phyloP scores from a whole-genome alignment of 2,113 vertebrate species.

The Melanerpes formicivorus region DNA sequence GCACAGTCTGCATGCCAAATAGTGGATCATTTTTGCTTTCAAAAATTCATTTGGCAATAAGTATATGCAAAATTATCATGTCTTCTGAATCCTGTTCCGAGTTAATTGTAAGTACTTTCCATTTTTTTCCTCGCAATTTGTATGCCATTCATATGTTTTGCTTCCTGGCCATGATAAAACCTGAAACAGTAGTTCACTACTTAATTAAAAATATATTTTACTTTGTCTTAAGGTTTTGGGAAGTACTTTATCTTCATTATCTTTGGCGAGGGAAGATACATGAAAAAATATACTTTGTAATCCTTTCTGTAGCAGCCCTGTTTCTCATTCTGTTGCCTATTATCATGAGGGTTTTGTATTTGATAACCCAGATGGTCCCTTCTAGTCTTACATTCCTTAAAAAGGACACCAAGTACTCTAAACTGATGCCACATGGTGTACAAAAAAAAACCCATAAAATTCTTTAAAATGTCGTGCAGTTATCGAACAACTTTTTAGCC shows the following conservation, averaged over 20 bases:
- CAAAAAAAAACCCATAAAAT: neutral
- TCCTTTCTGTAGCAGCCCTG: neutral
- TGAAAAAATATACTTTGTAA: neutral
- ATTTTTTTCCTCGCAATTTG: neutral
- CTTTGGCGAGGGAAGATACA: neutral
- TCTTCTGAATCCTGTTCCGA: neutral
- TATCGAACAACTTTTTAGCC: neutral
- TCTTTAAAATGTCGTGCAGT: neutral
- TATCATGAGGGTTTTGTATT: neutral
- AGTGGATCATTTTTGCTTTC: neutral
- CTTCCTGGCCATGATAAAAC: neutral
- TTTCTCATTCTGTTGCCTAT: neutral
- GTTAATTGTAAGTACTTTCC: neutral
- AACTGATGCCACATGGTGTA: constrained; percentile 17
- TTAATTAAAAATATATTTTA: constrained; percentile 4
- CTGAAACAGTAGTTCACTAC: neutral
- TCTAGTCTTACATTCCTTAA: neutral
- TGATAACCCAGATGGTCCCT: constrained; percentile 58
- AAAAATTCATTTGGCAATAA: neutral
- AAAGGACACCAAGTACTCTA: constrained; percentile 24
- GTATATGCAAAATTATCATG: neutral
- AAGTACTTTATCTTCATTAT: neutral
- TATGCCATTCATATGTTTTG: neutral
- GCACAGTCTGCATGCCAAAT: neutral
- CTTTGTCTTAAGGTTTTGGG: neutral